Evolutionary conservation across 1,140 invertebrate genomes (phyloP).

Genomic region (Aphelinus certus): DNA sequence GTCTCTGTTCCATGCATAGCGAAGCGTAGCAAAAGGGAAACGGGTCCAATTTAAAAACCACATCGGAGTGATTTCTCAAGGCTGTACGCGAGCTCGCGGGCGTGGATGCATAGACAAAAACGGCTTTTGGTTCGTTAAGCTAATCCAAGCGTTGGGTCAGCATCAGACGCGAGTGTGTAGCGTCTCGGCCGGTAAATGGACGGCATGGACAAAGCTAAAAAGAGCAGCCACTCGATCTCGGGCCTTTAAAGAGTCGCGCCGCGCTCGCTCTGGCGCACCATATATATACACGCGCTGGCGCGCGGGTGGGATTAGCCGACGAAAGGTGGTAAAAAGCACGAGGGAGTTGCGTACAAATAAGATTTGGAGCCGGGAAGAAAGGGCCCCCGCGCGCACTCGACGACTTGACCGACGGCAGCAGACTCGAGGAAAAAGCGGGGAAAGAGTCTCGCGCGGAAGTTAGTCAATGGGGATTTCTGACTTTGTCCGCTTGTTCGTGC

Average conservation of each 20-base stretch:
- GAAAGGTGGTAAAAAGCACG: constrained; percentile 36
- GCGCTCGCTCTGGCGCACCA: no score
- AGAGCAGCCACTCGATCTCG: neutral
- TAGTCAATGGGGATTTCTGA: constrained; percentile 41
- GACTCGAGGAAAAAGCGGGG: constrained; percentile 5
- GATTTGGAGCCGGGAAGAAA: constrained; percentile 36
- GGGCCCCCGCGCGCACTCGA: constrained; percentile 29
- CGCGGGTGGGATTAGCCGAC: constrained; percentile 28
- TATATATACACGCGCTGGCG: neutral
- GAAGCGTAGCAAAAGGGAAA: no score
- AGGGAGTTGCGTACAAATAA: constrained; percentile 35
- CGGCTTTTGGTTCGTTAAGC: constrained; percentile 17
- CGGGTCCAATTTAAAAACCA: no score
- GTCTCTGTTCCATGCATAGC: no score
- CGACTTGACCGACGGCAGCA: neutral
- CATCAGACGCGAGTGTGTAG: no score
- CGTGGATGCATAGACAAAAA: no score
- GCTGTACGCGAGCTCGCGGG: no score
- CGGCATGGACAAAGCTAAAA: constrained; percentile 27
- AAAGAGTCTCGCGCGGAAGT: constrained; percentile 28
- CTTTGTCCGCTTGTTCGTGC: constrained; percentile 36
- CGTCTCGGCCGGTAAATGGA: no score
- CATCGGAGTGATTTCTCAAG: no score
- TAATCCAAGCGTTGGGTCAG: constrained; percentile 25
- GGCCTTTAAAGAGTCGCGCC: neutral